Conservation (phyloP, 2,888 invertebrate genomes). For the Trichogramma dendrolimi region DNA sequence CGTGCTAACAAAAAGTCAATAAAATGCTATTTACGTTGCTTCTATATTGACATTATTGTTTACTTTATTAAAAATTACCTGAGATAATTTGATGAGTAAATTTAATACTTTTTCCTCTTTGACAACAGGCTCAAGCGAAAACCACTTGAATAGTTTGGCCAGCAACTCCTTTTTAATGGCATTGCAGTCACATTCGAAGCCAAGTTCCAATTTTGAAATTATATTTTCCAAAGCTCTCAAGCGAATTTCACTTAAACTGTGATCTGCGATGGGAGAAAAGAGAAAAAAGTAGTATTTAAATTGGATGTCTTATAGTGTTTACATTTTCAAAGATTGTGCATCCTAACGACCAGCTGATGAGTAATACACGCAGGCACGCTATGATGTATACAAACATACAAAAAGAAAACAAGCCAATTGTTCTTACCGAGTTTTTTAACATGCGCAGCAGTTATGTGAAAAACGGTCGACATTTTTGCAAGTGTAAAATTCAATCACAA, state of each 20-base stretch:
- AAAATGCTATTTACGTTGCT: slow-evolving; percentile 2
- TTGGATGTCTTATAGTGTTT: too few relatives aligned
- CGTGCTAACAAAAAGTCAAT: slow-evolving; percentile 32
- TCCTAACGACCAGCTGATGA: too few relatives aligned
- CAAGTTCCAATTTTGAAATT: slow-evolving; percentile 62
- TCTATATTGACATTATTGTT: background rate
- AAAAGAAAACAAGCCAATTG: background rate
- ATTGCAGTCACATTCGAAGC: slow-evolving; percentile 61
- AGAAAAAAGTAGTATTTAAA: background rate
- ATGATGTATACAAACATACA: background rate
- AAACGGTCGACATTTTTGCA: slow-evolving; percentile 35
- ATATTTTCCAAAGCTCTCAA: slow-evolving; percentile 57
- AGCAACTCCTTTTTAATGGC: slow-evolving; percentile 60
- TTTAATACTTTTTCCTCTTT: slow-evolving; percentile 59
- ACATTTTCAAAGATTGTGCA: too few relatives aligned
- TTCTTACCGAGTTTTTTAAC: slow-evolving; percentile 42
- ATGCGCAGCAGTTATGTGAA: slow-evolving; percentile 38
- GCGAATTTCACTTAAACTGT: slow-evolving; percentile 59
- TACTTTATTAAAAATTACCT: slow-evolving; percentile 50
- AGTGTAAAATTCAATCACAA: slow-evolving; percentile 2
- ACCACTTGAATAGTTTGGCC: slow-evolving; percentile 62
- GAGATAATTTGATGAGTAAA: slow-evolving; percentile 57
- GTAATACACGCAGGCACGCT: too few relatives aligned
- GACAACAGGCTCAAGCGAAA: slow-evolving; percentile 56
- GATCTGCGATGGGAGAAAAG: slow-evolving; percentile 49